A percentile compares a stretch with the other conserved stretches of the same genome.
These are phyloP conservation scores for Clarias fuscus DNA, from an alignment of 2,797 vertebrate species.

Conservation along the genomic window DNA sequence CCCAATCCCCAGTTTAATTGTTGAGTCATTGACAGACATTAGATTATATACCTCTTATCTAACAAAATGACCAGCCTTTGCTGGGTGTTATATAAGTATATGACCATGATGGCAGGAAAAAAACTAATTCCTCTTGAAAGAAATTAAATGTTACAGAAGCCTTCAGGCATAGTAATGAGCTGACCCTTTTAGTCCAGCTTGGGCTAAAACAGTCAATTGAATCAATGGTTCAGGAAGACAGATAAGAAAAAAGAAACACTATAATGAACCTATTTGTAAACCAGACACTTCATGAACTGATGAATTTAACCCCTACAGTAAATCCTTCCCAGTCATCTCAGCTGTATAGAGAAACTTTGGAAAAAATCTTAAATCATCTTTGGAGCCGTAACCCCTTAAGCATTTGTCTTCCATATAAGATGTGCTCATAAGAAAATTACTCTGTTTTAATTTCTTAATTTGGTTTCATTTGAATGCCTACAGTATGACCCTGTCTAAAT, in stretches of 20 bases:
- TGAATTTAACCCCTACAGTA: not conserved
- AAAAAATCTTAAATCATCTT: not conserved
- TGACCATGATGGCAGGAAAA: not conserved
- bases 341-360: not conserved
- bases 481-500: not conserved
- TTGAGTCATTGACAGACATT: not conserved
- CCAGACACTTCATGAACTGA: not conserved
- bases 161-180: constrained; percentile 21
- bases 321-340: not conserved
- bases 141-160: not conserved
- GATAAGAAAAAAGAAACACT: constrained; percentile 13
- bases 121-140: not conserved
- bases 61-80: not conserved
- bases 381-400: not conserved
- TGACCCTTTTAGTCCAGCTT: constrained; percentile 1
- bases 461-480: no score
- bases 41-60: not conserved
- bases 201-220: constrained; percentile 35
- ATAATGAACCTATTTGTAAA: constrained; percentile 41
- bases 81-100: not conserved
- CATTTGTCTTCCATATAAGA: not conserved
- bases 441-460: not conserved
- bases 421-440: not conserved
- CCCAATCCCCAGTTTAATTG: not conserved
- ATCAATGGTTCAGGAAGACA: constrained; percentile 32